Evolutionary conservation across 2,797 vertebrate genomes (phyloP).

Genomic region (Carcharodon carcharias): DNA sequence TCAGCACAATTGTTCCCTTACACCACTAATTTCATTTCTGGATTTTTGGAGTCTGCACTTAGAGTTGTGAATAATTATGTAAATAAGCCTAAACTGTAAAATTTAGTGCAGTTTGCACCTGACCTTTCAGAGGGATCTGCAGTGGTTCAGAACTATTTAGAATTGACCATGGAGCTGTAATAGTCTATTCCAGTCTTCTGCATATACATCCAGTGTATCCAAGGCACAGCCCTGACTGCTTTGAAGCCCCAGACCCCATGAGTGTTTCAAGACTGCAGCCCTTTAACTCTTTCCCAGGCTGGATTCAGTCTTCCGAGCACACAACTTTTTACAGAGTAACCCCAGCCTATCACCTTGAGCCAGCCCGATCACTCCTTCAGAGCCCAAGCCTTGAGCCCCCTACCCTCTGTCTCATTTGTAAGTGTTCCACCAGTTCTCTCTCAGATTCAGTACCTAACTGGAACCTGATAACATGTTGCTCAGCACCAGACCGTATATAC

Average conservation of each 20-base stretch:
- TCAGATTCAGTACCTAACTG: background rate
- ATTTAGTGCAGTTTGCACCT: background rate
- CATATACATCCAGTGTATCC: background rate
- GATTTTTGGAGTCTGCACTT: background rate
- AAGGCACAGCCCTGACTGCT: background rate
- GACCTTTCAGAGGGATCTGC: background rate
- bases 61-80: too few relatives aligned
- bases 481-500: background rate
- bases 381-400: background rate
- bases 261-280: background rate
- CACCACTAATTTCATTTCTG: background rate
- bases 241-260: background rate
- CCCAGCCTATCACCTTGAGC: background rate
- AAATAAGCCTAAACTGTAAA: background rate
- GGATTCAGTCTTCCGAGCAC: background rate
- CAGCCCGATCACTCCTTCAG: background rate
- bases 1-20: background rate
- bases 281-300: background rate
- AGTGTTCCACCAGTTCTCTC: background rate
- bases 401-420: background rate
- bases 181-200: background rate
- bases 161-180: background rate
- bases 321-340: background rate
- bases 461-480: background rate
- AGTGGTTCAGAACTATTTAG: background rate